A percentile compares a stretch with the other conserved stretches of the same genome.
Conservation (phyloP, 2,113 vertebrate species). For the Lycaon pictus region DNA sequence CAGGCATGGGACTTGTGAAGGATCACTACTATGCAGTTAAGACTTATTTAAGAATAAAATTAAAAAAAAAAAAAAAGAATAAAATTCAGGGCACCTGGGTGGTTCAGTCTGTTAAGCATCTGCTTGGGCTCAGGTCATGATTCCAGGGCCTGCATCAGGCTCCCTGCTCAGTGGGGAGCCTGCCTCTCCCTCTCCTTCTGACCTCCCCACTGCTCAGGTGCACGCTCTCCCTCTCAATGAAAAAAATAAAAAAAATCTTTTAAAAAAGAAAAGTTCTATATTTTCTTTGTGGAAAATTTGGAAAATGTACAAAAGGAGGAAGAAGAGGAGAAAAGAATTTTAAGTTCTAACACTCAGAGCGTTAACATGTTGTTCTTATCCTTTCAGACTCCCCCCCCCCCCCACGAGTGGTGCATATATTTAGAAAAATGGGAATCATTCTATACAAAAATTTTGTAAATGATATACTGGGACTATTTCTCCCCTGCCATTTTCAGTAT, state of each 20-base stretch:
- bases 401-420: background rate
- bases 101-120: background rate
- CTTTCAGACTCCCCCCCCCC: background rate
- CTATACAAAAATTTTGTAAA: background rate
- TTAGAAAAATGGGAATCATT: background rate
- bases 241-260: background rate
- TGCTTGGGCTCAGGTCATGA: background rate
- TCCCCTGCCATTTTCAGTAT: background rate
- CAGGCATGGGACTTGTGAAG: background rate
- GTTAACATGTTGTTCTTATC: background rate
- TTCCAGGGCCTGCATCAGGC: background rate
- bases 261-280: background rate
- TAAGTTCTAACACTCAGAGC: background rate
- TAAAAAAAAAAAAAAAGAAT: background rate
- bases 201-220: background rate
- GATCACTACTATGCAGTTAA: background rate
- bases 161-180: background rate
- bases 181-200: background rate
- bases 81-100: background rate
- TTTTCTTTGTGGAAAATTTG: constrained; percentile 52
- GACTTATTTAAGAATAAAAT: constrained; percentile 20
- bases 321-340: background rate
- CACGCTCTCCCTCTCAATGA: background rate
- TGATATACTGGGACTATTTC: background rate
- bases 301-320: background rate